Evolutionary conservation across 2,888 invertebrate genomes (phyloP), one percentile per base, ranked within the genome.

Genomic region (Harpagoxenus sublaevis): DNA sequence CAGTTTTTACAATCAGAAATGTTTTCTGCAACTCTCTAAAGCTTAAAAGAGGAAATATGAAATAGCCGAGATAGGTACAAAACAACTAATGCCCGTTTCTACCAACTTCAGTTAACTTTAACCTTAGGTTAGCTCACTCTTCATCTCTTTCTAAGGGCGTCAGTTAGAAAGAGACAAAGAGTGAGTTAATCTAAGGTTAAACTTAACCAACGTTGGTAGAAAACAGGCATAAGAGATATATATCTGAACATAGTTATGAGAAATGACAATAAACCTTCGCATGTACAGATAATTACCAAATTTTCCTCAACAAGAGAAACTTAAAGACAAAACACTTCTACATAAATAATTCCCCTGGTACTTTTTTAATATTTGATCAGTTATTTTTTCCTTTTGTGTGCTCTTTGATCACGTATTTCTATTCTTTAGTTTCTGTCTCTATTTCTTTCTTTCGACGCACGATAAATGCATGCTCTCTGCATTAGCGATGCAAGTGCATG

Each of bases 391-490:
- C 12, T 39, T 18, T 62, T 8, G 18, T 31, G 1, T 75, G 62
- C 62, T 77, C 18, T 62, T 62, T 48, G 39, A 48, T 18, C 48
- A 35, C 15, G n/a, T 10, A 62, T 62, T 39, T 57, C 45, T 65
- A 15, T 23, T 83, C 66, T 10, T 4, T 55, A 79, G 65, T 70
- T 55, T 84, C 55, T 65, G 1, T 83, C 6, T 77, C 28, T 60
- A 10, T 70, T 57, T 45, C 45, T 66, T 31, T 78, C 55, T 60
- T 18, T 85, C 48, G 82, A 55, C 85, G 84, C 83, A 86, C 70
- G 82, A 51, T 53, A 75, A 84, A 51, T 83, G 86, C 85, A 86
- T 87, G 86, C 45, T 31, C 12, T 70, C 60, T 78, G 42, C 12
- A 3, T 71, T 71, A 71, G 15, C 35, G 53, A 83, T 62, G 63